A percentile compares a stretch with the other conserved stretches of the same genome.
phyloP scores from a whole-genome alignment of 1,140 invertebrate species.

The Nebria ingens region DNA sequence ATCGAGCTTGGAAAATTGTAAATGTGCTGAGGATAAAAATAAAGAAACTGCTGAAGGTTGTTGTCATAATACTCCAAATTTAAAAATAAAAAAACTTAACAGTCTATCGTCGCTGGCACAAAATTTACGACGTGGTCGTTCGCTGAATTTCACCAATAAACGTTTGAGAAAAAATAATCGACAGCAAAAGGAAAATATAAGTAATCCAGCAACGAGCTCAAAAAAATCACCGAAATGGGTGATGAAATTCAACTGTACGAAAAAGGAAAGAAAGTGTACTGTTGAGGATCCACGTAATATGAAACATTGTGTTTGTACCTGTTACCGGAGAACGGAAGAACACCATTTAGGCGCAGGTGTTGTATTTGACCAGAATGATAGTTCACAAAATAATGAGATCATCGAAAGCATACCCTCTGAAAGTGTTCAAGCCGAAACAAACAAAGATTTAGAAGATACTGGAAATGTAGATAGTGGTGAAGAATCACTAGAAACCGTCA shows the following conservation, averaged over 20 bases:
- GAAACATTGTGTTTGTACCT: slow-evolving; percentile 49
- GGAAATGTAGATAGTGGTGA: not conserved
- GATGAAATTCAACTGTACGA: slow-evolving; percentile 48
- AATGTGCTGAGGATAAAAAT: not conserved
- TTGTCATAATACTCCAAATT: not conserved
- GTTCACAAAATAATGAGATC: not conserved
- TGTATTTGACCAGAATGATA: slow-evolving; percentile 33
- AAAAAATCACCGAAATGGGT: slow-evolving; percentile 51
- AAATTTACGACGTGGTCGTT: slow-evolving; percentile 21
- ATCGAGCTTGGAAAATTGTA: not conserved
- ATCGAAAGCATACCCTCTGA: not conserved
- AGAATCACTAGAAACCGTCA: not conserved
- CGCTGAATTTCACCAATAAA: slow-evolving; percentile 25
- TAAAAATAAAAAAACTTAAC: slow-evolving; percentile 25
- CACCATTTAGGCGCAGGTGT: slow-evolving; percentile 40
- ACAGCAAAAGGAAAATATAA: slow-evolving; percentile 6
- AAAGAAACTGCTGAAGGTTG: not conserved
- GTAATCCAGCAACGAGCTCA: slow-evolving; percentile 16
- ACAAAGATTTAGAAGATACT: not conserved
- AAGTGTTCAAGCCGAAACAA: not conserved
- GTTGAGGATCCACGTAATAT: slow-evolving; percentile 30
- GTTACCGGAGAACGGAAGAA: slow-evolving; percentile 47
- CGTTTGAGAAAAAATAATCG: slow-evolving; percentile 22
- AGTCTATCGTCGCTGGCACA: slow-evolving; percentile 22
- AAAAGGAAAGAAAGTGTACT: slow-evolving; percentile 43